A percentile compares a stretch with the other conserved stretches of the same genome.
Conservation (phyloP, 2,797 vertebrate genomes). For the Onychomys torridus region DNA sequence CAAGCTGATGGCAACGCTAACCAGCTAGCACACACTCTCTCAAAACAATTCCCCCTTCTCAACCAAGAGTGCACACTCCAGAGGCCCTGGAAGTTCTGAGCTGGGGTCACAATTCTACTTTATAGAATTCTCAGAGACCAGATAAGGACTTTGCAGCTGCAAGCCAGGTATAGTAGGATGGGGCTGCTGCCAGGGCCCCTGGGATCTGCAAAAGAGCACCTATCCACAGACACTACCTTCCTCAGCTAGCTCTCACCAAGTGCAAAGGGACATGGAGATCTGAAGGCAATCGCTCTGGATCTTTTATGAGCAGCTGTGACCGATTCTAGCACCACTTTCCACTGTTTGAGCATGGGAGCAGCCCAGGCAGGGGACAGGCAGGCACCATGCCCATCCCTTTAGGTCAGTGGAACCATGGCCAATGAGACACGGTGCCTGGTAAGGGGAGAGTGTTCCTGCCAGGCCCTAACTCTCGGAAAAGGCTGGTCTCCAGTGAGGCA, state of each 20-base stretch:
- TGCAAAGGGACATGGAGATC: background rate
- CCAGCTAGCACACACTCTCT: background rate
- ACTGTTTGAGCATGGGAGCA: background rate
- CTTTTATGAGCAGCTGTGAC: background rate
- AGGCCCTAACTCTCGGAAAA: background rate
- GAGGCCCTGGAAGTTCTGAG: background rate
- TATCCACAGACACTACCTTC: background rate
- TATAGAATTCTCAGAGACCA: background rate
- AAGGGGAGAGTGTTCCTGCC: background rate
- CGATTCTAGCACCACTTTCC: background rate
- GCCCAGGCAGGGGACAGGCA: background rate
- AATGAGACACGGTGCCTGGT: background rate
- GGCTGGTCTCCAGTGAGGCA: background rate
- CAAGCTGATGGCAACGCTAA: background rate
- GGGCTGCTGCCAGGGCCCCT: background rate
- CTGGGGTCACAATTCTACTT: no score
- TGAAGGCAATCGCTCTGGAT: background rate
- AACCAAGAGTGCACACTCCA: background rate
- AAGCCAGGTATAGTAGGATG: background rate
- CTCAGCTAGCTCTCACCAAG: background rate
- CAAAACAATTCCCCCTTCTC: background rate
- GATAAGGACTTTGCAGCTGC: background rate
- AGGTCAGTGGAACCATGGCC: background rate
- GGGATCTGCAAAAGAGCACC: background rate
- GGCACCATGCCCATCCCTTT: background rate